Evolutionary conservation across 2,888 invertebrate genomes (phyloP), one percentile per base, ranked within the genome.

Genomic region (Phortica magna): DNA sequence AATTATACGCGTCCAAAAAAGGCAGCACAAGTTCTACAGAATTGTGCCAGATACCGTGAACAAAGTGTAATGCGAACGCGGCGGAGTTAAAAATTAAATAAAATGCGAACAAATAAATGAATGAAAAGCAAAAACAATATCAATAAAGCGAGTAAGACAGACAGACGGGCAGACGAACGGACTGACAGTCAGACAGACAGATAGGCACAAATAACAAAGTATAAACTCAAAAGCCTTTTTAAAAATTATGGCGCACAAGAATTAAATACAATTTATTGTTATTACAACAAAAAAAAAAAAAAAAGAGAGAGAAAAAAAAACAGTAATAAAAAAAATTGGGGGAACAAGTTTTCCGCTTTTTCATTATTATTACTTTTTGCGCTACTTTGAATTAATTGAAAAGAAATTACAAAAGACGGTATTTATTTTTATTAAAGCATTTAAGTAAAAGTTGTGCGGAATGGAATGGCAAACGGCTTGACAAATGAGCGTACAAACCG

Each of bases 41-140:
- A 87, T 82, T 88, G 85, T 88, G 79, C 87, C 87, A 85, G 81
- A 80, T 85, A 71, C 72, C 79, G 77, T 61, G 61, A 79, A 78
- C 67, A 71, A 71, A 53, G 77, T 75, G 14, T 14, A 48, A 48
- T 14, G 48, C 48, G 48, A 9, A 48, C 48, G 48, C 14, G 9
- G 48, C 48, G 48, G 14, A 48, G 48, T 48, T 48, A 48, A 48
- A 48, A 48, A 48, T 48, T 48, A 48, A 48, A 48, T 42, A 19
- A 48, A 68, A 68, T 43, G 68, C 22, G 61, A 65, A 65, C 41
- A 65, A 39, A 12, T 9, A 14, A 48, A 48, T 48, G 48, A 48
- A 48, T 48, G 65, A 14, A 9, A 12, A 14, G 14, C 48, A 61
- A 61, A 22, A 31, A 31, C 31, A 31, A 31, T 4, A 31, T 31